Conservation (phyloP, 2,113 vertebrate species). For the Nicator chloris region DNA sequence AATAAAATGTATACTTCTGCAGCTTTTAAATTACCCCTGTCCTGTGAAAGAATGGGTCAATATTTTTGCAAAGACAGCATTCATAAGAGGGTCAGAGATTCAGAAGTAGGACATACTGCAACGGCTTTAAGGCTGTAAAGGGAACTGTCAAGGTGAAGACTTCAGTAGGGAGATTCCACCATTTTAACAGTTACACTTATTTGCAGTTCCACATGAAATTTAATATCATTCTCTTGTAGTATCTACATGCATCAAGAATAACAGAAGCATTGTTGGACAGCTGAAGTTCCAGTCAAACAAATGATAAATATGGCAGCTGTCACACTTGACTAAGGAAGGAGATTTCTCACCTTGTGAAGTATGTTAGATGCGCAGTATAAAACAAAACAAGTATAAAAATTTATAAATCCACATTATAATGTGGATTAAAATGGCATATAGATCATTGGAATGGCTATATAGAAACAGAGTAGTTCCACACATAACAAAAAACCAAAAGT, state of each 20-base stretch:
- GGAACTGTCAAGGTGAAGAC: not conserved
- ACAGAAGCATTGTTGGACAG: not conserved
- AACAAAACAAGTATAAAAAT: not conserved
- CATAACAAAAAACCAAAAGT: fast-evolving
- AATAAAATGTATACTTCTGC: not conserved
- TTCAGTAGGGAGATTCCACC: not conserved
- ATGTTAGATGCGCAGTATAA: not conserved
- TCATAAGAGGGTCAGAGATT: not conserved
- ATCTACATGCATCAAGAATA: not conserved
- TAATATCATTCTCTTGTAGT: not conserved
- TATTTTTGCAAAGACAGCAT: not conserved
- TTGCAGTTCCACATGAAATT: not conserved
- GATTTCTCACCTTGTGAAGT: not conserved
- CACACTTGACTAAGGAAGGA: not conserved
- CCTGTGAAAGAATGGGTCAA: not conserved
- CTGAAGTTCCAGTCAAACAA: not conserved
- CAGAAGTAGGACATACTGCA: not conserved
- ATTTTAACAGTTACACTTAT: not conserved
- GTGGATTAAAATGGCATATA: not conserved
- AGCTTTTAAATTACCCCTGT: not conserved
- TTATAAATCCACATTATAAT: not conserved
- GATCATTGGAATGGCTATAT: not conserved
- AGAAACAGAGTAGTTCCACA: not conserved
- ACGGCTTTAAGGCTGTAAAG: not conserved
- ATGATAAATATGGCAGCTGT: not conserved